Base-by-base conservation (phyloP, 2,888 invertebrate genomes). In the Mellilla xanthometata region DNA sequence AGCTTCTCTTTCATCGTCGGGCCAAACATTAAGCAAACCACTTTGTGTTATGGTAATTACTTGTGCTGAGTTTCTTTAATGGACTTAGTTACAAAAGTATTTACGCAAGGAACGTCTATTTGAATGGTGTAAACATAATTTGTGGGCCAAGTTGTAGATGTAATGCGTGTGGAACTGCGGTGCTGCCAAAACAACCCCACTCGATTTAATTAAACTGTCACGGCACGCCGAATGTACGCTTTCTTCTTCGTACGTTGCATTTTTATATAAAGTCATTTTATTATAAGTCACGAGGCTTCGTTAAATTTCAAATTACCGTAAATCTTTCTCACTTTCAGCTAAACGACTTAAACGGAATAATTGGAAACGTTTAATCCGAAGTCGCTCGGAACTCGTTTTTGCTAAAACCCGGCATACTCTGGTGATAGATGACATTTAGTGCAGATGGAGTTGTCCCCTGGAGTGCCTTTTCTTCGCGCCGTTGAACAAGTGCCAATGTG, bases 91-190 rank as follows among this genome's bases (percentile, higher is more conserved):
- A 64, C 72, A 73, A 75, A 82, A 83, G 81, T 82, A 82, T 83
- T 80, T 78, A 77, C 74, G 72, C 77, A 79, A 71, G 64, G 65
- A 75, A 73, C 73, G 77, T 77, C 77, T 81, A 85, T 84, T 79
- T 76, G 76, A 83, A 81, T 81, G 80, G 80, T 81, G 83, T 80
- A 84, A 82, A 86, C 76, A 76, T 82, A 81, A 85, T 84, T 86
- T 86, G 84, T 83, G 78, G 80, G 67, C 64, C 71, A 85, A 85
- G 76, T 86, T 85, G 60, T 62, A 65, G 70, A 73, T 76, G 73
- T 82, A 79, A 81, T 79, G 81, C 77, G 76, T 72, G 65, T 72
- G 64, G 73, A 61, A 75, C 66, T 72, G 72, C 73, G 72, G 63
- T 70, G 76, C 69, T 67, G 64, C 67, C 62, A 63, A 71, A 80